Conservation (phyloP, 2,113 vertebrate genomes). For the Sinocyclocheilus grahami region DNA sequence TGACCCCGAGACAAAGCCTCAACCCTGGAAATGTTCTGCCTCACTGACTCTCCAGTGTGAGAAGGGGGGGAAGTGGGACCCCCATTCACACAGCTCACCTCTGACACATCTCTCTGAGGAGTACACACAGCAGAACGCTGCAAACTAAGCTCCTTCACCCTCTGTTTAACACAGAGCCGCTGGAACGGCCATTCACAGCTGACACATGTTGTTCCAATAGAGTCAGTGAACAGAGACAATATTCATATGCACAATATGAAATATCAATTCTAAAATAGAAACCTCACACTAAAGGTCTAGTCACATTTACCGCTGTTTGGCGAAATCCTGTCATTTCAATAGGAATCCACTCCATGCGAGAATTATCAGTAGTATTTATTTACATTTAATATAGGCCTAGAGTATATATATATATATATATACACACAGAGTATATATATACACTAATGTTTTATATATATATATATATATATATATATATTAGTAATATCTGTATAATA, state of each 20-base stretch:
- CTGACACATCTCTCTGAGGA: slow-evolving; percentile 63
- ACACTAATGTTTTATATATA: too few species aligned
- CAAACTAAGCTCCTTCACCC: slow-evolving; percentile 30
- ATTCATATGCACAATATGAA: neutral
- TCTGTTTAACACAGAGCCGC: slow-evolving; percentile 30
- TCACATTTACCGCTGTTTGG: neutral
- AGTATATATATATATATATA: too few species aligned
- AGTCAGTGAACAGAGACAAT: neutral
- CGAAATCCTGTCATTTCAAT: too few species aligned
- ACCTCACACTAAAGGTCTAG: neutral
- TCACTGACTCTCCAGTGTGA: slow-evolving; percentile 59
- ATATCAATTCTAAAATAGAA: neutral
- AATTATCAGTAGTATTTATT: too few species aligned
- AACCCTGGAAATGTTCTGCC: slow-evolving; percentile 65
- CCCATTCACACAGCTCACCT: slow-evolving; percentile 71
- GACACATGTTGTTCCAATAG: slow-evolving; percentile 9
- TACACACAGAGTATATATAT: too few species aligned
- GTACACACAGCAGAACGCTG: slow-evolving; percentile 9
- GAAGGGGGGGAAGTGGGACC: slow-evolving; percentile 6
- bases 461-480: too few species aligned
- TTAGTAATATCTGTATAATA: too few species aligned
- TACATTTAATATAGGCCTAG: too few species aligned
- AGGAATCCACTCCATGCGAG: too few species aligned
- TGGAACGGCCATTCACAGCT: neutral
- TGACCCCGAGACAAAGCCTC: slow-evolving; percentile 71